phyloP scores from a whole-genome alignment of 2,888 invertebrate genomes.

The Plebejus melissa region DNA sequence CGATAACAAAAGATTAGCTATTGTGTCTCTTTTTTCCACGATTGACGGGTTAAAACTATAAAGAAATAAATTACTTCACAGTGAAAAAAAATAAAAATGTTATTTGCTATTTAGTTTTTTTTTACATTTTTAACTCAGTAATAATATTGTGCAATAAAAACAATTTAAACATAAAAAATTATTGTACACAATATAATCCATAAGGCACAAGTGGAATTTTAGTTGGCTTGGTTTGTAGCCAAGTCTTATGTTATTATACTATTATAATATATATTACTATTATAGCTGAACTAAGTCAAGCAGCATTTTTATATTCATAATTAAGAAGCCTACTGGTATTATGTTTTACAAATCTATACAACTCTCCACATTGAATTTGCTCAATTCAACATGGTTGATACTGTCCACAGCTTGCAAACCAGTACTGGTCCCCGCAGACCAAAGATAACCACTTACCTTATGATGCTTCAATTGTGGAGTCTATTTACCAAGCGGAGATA shows the following conservation, averaged over 20 bases:
- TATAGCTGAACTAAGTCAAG: constrained; percentile 33
- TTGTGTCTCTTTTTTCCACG: too few relatives aligned
- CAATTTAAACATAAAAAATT: background rate
- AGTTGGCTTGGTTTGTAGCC: background rate
- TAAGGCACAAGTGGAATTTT: background rate
- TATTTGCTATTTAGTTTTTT: background rate
- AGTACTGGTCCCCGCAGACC: constrained; percentile 95
- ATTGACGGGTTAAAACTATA: background rate
- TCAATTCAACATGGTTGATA: constrained; percentile 64
- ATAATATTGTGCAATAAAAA: background rate
- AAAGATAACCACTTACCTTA: constrained; percentile 84
- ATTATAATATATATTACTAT: background rate
- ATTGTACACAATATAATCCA: background rate
- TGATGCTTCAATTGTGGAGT: constrained; percentile 89
- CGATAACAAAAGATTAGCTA: too few relatives aligned
- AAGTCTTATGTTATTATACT: background rate
- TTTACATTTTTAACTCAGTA: background rate
- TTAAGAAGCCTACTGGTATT: constrained; percentile 64
- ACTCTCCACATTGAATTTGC: constrained; percentile 65
- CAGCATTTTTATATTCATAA: constrained; percentile 36
- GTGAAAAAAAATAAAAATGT: background rate
- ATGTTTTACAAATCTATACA: constrained; percentile 59
- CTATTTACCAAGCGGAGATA: constrained; percentile 93
- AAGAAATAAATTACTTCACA: background rate
- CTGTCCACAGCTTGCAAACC: constrained; percentile 86